These are phyloP conservation scores for Phyllopteryx taeniolatus DNA, from an alignment of 2,113 vertebrate species.

Conservation along the genomic window DNA sequence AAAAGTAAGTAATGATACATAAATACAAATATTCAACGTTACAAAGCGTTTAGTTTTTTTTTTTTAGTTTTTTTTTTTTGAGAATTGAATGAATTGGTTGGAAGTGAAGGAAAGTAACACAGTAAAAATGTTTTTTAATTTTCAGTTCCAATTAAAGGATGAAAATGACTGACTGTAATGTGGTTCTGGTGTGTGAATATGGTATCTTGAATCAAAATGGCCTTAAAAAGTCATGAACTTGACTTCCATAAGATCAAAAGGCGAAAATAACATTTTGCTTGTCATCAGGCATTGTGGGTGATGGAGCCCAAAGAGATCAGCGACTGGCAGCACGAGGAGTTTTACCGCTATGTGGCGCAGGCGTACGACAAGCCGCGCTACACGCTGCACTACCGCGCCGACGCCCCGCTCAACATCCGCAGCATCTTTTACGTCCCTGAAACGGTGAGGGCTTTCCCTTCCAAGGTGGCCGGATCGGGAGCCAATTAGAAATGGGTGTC, in stretches of 20 bases:
- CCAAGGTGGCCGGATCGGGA: too few relatives aligned
- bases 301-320: slow-evolving; percentile 90
- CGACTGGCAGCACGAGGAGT: slow-evolving; percentile 91
- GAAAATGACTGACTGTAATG: too few relatives aligned
- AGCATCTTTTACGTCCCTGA: slow-evolving; percentile 95
- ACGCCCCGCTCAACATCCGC: slow-evolving; percentile 92
- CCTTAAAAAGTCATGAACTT: not conserved
- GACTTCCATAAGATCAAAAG: not conserved
- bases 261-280: not conserved
- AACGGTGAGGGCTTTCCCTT: slow-evolving; percentile 59
- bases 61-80: too few relatives aligned
- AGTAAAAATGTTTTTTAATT: too few relatives aligned
- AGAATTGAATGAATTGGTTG: too few relatives aligned
- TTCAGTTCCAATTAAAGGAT: too few relatives aligned
- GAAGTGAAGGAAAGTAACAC: too few relatives aligned
- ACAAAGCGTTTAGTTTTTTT: too few relatives aligned
- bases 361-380: slow-evolving; percentile 90
- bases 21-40: too few relatives aligned
- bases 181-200: too few relatives aligned
- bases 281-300: slow-evolving; percentile 88
- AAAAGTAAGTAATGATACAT: too few relatives aligned
- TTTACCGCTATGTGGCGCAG: slow-evolving; percentile 89
- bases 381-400: slow-evolving; percentile 86
- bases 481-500: not conserved
- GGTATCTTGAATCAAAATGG: too few relatives aligned